Evolutionary conservation across 2,113 vertebrate genomes (phyloP), one percentile per base, ranked within the genome.

Genomic region (Hippopotamus amphibius): DNA sequence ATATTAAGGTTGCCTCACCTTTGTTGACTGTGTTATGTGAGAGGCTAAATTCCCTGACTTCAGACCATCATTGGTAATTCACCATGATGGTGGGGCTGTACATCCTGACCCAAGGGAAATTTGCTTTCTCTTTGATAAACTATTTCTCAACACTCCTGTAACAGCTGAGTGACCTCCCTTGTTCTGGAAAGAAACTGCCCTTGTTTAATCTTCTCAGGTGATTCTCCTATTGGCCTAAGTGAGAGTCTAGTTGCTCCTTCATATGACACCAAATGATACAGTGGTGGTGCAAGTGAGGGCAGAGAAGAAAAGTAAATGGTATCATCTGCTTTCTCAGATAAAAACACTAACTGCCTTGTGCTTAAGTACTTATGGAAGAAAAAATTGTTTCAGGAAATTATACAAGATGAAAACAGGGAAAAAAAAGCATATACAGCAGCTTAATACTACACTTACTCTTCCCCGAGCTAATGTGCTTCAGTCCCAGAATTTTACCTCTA

Each of bases 111-210:
- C 28, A 5, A 69, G 63, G 77, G 68, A 97, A 96, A 97, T 93
- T 87, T 81, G 83, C 41, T 87, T 97, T 95, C 72, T 43, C 43
- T 92, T 93, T 63, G 46, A 92, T 92, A 96, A 86, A 48, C 33
- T 82, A 50, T 94, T 95, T 96, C 11, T 69, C 65, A 65, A 79
- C 43, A 94, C 21, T 96, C 8, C 46, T 84, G 2, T 93, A 82
- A 85, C 10, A 93, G 41, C 79, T 37, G 19, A 90, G 41, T 96
- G 69, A 88, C 37, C 43, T 93, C 43, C 3, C 12, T 63, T 74
- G 21, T 81, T 96, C 82, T 91, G 22, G 22, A 81, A 14, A 92
- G 68, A 88, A 96, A 66, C 8, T 82, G 11, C 2, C 37, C 41
- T 77, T 61, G 24, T 59, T 93, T 92, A 95, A 88, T 88, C 48